phyloP scores from a whole-genome alignment of 2,113 vertebrate genomes.

The Parotia lawesii region DNA sequence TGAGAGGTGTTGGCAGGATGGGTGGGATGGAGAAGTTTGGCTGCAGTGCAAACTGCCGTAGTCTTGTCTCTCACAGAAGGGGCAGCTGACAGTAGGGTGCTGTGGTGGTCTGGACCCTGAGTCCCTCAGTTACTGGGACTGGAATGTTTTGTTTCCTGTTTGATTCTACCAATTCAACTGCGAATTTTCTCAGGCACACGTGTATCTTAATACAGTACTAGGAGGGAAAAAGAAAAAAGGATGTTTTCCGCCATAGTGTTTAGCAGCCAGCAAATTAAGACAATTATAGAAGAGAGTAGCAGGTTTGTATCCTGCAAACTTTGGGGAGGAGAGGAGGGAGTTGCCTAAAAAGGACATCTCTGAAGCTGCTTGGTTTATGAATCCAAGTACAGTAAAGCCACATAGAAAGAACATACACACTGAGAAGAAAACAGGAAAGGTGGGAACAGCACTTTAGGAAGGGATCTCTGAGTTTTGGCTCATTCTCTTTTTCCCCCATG shows the following conservation, averaged over 20 bases:
- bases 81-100: not conserved
- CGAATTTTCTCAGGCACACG: not conserved
- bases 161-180: not conserved
- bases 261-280: not conserved
- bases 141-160: not conserved
- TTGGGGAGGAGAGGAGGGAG: not conserved
- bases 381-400: not conserved
- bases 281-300: not conserved
- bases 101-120: not conserved
- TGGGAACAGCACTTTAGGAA: not conserved
- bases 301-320: not conserved
- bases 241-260: not conserved
- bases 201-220: not conserved
- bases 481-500: not conserved
- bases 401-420: not conserved
- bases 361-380: not conserved
- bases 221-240: rapidly evolving
- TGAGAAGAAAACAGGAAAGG: not conserved
- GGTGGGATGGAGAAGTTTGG: not conserved
- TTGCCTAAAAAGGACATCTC: not conserved
- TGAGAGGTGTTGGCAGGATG: not conserved
- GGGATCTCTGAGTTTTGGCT: not conserved
- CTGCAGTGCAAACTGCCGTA: not conserved
- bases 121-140: not conserved
- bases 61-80: rapidly evolving